Base-by-base conservation (phyloP, 2,797 vertebrate genomes). In the Cetoscarus ocellatus region DNA sequence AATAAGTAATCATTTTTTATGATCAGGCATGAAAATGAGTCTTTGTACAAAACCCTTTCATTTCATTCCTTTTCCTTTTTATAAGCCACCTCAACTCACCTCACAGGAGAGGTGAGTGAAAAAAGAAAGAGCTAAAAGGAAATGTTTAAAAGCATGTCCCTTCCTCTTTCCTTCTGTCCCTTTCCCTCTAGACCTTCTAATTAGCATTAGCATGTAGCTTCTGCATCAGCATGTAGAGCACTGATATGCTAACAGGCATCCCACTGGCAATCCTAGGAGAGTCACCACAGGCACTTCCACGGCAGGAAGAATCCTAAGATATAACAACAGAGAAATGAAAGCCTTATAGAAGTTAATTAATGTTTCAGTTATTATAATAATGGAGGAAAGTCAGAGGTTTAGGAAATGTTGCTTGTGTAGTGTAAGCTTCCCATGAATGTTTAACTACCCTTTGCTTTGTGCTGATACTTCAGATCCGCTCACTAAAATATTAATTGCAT, bases 201-300 rank as follows among this genome's bases (percentile, higher is more conserved):
- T 90, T 82, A 86, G 62, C 86, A 92, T 93, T 88, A 91, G 77
- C 86, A 92, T 87, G 82, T 92, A 93, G 87, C 74, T 72, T 82
- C 66, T 72, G 67, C 90, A 93, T 92, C 91, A 92, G 88, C 90
- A 94, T 93, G 88, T 92, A 85, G 85, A 82, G 84, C 47, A 90
- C 87, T 90, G 87, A 88, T 89, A 94, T 95, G 92, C 93, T 91
- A 94, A 95, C 91, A 88, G 86, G 77, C 79, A 47, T 87, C 93
- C 93, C 65, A 51, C 90, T 70, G 92, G 85, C 86, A 88, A 27
- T 66, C 82, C 85, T 83, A 79, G 74, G 55, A 86, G 89, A 85
- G 70, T 90, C 90, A 87, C 92, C 85, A n/a, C 90, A 93, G 92
- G 89, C 87, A 90, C 92, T 92, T 94, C 90, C 90, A 89, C 89